Evolutionary conservation across 1,140 invertebrate genomes (phyloP), one percentile per base, ranked within the genome.

Genomic region (Trinorchestia longiramus): DNA sequence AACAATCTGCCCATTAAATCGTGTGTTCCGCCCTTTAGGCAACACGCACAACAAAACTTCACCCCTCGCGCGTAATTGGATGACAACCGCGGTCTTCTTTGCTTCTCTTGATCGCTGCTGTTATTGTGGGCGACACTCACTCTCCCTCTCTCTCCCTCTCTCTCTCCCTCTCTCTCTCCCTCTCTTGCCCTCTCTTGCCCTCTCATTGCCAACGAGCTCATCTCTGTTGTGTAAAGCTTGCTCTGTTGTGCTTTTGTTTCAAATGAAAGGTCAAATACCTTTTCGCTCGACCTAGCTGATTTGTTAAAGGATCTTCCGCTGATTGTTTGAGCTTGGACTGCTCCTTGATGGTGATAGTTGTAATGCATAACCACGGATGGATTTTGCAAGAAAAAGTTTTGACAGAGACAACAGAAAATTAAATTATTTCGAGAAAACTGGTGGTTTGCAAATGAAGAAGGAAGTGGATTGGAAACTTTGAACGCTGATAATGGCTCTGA

Each of bases 1-100:
- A 94, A 94, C 92, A 94, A 94, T 94, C 92, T 44, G 43, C 41
- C 44, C 92, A 94, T 94, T 94, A 94, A 94, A 94, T 47, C 92
- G 43, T 43, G 92, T 43, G 92, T 45, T 94, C 92, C 92, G 92
- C 92, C 44, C 43, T 43, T 36, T 45, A 45, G 92, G 92, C 88
- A 4, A 44, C 92, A n/a, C 92, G 92, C 92, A 42, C 43, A 36
- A 28, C 43, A 44, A 47, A 47, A 44, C 92, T 94, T 43, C 92
- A 15, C 92, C 43, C 43, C 92, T n/a, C 44, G 47, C 92, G 36
- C 92, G 43, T 94, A 94, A 94, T 94, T 94, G 92, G 92, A 90
- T 41, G 88, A 43, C 88, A 15, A 90, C 36, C 28, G 88, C 23
- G 41, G 41, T 43, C 36, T 90, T 43, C 88, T 90, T 90, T 90